Base-by-base conservation (phyloP, 2,797 vertebrate genomes). In the Danio kyathit region DNA sequence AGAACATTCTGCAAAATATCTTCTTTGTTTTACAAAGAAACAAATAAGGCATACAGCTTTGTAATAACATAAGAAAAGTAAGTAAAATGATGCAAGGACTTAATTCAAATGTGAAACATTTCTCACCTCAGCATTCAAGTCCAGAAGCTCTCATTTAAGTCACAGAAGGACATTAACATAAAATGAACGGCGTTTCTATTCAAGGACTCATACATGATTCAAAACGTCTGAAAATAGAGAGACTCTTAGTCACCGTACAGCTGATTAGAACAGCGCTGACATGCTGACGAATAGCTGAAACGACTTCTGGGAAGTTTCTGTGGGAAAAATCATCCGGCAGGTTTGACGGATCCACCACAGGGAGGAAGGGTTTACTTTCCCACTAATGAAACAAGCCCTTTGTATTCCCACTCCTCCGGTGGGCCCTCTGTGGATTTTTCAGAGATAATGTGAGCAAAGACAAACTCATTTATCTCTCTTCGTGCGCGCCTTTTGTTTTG, bases 141-240 rank as follows among this genome's bases (percentile, higher is more conserved):
- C 52, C 52, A 76, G n/a, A 46, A 46, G 48, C 29, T n/a, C 67
- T 83, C 5, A 79, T 71, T 81, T 29, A 81, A 71, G 51, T 65
- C 29, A 3, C 52, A 67, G 59, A 44, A 66, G 21, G 54, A 38
- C 44, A 11, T 51, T 67, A 74, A 69, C 60, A 44, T 14, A 70
- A 84, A 82, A 84, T 80, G 38, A 51, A 76, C 4, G 14, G 16
- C 1, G n/a, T 80, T 82, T 82, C 82, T 86, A 82, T 86, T 84
- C 74, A 38, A 52, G 76, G 54, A 56, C 16, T 86, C 73, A 65
- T 84, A 43, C 77, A 82, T 69, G 44, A 82, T 77, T 75, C 14
- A 82, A 56, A 29, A 70, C n/a, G 46, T 60, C 79, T 71, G 19
- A 64, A 82, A 79, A 84, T 82, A 86, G 51, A 86, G 51, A 7